Base-by-base conservation (phyloP, 2,888 invertebrate genomes). In the Agapostemon virescens region DNA sequence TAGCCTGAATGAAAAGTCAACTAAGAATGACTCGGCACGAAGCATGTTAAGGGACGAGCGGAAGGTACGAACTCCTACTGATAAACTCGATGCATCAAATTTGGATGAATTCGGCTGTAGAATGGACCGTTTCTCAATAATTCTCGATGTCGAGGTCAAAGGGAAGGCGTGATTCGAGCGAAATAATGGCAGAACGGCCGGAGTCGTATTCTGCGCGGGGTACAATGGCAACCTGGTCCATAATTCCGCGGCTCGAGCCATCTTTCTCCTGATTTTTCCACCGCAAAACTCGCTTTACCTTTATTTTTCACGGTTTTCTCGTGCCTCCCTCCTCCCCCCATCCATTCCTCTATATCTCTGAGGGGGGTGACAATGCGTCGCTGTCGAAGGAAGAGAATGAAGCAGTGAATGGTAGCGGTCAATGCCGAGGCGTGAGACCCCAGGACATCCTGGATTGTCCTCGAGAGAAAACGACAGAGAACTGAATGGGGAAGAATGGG, bases 341-440 rank as follows among this genome's bases (percentile, higher is more conserved):
- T 15, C n/a, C 45, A 15, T 23, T 23, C 33, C 45, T 13, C 45
- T 55, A 80, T 83, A 76, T 79, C 82, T 79, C 81, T 33, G 77
- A 79, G 80, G 80, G 79, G 79, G 82, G 84, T 83, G 85, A 89
- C 86, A 88, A 88, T 86, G 84, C 86, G 77, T 83, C 88, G 86
- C 87, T 90, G 90, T 90, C 90, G 90, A 90, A 91, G 86, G 87
- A 88, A 89, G 86, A 90, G 89, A 91, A 91, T 90, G 89, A 86
- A 81, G 82, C 79, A 58, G 69, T 85, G 87, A 87, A 87, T 88
- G 85, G 87, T 81, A 79, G 84, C 88, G 90, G 91, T 91, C 90
- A 91, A 91, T 91, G 90, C 86, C 88, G 88, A 90, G 90, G 91
- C 90, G 91, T 90, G 91, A 91, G 90, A 89, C 87, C 85, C 83